Base-by-base conservation (phyloP, 2,797 vertebrate species). In the Lindbergichthys nudifrons region DNA sequence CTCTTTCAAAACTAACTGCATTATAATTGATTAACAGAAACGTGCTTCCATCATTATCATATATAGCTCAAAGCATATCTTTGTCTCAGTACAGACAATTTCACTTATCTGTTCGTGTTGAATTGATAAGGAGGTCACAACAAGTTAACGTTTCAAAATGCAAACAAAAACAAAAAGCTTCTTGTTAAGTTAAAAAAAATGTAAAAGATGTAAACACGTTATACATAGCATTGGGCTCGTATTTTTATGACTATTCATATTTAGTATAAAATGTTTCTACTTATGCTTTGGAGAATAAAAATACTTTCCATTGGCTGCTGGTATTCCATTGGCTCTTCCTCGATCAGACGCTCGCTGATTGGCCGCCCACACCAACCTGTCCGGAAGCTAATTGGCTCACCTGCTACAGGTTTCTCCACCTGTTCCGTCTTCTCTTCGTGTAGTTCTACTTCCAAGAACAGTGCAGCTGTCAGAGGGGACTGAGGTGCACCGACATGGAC, bases 311-410 rank as follows among this genome's bases (percentile, higher is more conserved):
- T 36, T 16, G 10, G 15, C 16, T 45, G 16, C 53, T 56, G 2
- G 6, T 11, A 8, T 45, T 7, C 10, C 2, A 80, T 83, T 78
- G 80, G 85, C 41, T 73, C 54, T 10, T 15, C 2, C 16, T n/a
- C 2, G 5, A 10, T 3, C 30, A 57, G 45, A n/a, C 26, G 23
- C 1, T 53, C 59, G 0, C 77, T 82, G 85, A 90, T 91, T 92
- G 89, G 91, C 72, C 51, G 18, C 3, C 5, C 21, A 5, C 32
- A 1, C 21, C 47, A 12, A 39, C 61, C 65, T 51, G 60, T 36
- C 19, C 46, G 50, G 65, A 67, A 73, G 73, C 30, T 36, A 26
- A 53, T 26, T 61, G 52, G 56, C 71, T 87, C 77, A 89, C 89
- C 89, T 88, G 84, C 47, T 16, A 39, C 3, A 2, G 10, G 14